A percentile compares a stretch with the other conserved stretches of the same genome.
Conservation (phyloP, 64 coral and sea anemone genomes). For the Montipora foliosa region DNA sequence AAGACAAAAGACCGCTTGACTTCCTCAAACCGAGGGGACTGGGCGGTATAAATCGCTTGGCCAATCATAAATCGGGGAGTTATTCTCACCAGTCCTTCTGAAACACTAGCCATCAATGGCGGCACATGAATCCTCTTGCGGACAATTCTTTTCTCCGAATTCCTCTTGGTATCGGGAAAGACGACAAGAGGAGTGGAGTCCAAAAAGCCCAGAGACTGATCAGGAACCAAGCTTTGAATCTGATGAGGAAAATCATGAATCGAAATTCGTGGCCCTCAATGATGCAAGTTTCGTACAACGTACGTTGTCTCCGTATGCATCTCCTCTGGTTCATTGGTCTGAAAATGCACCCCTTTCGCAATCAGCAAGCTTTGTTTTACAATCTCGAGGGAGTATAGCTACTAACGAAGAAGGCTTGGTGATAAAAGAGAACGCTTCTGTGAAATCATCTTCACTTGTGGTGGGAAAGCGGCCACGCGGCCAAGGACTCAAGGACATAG, state of each 20-base stretch:
- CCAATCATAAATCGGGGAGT: not conserved
- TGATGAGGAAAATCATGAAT: constrained; percentile 68
- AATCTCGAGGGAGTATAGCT: not conserved
- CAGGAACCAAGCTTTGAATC: constrained; percentile 38
- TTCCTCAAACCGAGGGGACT: not conserved
- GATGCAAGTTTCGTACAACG: not conserved
- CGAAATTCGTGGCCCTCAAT: not conserved
- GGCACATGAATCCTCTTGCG: not conserved
- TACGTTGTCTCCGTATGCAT: not conserved
- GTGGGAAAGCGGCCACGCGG: constrained; percentile 67
- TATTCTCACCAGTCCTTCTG: not conserved
- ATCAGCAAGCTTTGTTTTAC: not conserved
- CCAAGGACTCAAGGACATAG: constrained; percentile 77
- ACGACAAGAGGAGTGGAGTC: constrained; percentile 28
- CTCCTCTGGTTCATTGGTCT: not conserved
- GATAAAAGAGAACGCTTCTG: not conserved
- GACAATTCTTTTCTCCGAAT: not conserved
- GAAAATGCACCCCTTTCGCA: not conserved
- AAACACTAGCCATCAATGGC: not conserved
- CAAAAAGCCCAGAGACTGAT: constrained; percentile 71
- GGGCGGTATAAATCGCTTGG: not conserved
- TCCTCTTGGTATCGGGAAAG: constrained; percentile 69
- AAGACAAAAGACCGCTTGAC: too few species aligned
- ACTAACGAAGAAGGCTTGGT: not conserved
- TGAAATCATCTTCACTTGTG: constrained; percentile 62